Conservation (phyloP, 2,888 invertebrate genomes). For the Rambutsinella grinnellia region DNA sequence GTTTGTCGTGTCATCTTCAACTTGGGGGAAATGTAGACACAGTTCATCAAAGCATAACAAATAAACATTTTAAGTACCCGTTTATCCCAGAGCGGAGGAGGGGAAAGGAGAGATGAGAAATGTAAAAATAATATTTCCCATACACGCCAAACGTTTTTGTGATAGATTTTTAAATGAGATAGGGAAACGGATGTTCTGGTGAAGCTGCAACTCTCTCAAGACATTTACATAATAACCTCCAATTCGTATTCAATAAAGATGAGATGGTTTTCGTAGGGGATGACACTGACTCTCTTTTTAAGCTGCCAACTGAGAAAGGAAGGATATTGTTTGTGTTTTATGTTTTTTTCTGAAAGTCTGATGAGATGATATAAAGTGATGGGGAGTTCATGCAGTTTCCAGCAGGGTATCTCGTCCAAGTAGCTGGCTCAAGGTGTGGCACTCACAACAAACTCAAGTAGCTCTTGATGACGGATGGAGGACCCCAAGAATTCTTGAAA, state of each 20-base stretch:
- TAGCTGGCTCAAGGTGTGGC: slow-evolving; percentile 63
- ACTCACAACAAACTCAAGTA: slow-evolving; percentile 57
- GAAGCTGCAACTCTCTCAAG: background rate
- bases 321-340: slow-evolving; percentile 24
- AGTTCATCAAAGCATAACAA: background rate
- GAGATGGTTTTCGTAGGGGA: slow-evolving; percentile 21
- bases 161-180: slow-evolving; percentile 11
- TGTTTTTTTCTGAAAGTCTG: slow-evolving; percentile 23
- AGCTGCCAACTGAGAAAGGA: slow-evolving; percentile 18
- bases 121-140: slow-evolving; percentile 36
- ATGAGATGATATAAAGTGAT: too few relatives aligned
- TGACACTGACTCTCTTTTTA: too few relatives aligned
- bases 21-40: background rate
- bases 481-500: background rate
- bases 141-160: slow-evolving; percentile 13
- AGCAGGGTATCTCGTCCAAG: slow-evolving; percentile 56
- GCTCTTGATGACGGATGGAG: slow-evolving; percentile 39
- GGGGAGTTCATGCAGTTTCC: slow-evolving; percentile 56
- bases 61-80: background rate
- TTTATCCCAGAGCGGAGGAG: background rate
- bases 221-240: background rate
- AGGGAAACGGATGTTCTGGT: background rate
- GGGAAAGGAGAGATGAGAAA: slow-evolving; percentile 41
- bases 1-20: background rate
- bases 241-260: background rate